A percentile compares a stretch with the other conserved stretches of the same genome.
Evolutionary conservation across 2,113 vertebrate species (phyloP).

Genomic region (Hiodon tergisus): DNA sequence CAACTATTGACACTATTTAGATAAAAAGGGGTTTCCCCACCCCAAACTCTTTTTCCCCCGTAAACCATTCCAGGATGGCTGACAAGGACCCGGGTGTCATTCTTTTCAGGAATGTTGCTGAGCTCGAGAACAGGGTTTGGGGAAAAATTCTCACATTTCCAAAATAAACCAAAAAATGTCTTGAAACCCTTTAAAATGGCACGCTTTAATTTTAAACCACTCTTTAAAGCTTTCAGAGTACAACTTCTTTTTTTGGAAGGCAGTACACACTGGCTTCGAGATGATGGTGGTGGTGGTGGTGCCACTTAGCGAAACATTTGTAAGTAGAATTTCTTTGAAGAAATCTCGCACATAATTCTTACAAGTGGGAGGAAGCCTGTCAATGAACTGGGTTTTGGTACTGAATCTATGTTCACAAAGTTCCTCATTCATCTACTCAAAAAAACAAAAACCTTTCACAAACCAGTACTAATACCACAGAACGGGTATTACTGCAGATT

Average conservation of each 20-base stretch:
- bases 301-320: conserved; percentile 37
- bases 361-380: no score
- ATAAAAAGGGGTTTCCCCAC: no score
- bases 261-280: conserved; percentile 47
- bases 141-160: conserved; percentile 15
- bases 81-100: conserved; percentile 18
- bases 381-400: no score
- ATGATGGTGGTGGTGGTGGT: conserved; percentile 37
- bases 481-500: conserved; percentile 7
- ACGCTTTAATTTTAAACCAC: conserved; percentile 44
- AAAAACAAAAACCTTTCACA: no score
- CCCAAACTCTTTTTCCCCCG: no score
- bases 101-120: conserved; percentile 45
- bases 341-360: no score
- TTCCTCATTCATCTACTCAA: no score
- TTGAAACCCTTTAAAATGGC: conserved; percentile 32
- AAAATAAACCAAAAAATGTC: conserved; percentile 15
- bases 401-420: no score
- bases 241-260: conserved; percentile 51
- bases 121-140: conserved; percentile 34
- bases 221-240: conserved; percentile 54
- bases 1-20: no score
- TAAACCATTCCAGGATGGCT: neutral
- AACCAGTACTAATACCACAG: conserved; percentile 23
- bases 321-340: conserved; percentile 25